A percentile compares a stretch with the other conserved stretches of the same genome.
Evolutionary conservation across 2,797 vertebrate genomes (phyloP).

Genomic region (Parotocinclus haroldoi): DNA sequence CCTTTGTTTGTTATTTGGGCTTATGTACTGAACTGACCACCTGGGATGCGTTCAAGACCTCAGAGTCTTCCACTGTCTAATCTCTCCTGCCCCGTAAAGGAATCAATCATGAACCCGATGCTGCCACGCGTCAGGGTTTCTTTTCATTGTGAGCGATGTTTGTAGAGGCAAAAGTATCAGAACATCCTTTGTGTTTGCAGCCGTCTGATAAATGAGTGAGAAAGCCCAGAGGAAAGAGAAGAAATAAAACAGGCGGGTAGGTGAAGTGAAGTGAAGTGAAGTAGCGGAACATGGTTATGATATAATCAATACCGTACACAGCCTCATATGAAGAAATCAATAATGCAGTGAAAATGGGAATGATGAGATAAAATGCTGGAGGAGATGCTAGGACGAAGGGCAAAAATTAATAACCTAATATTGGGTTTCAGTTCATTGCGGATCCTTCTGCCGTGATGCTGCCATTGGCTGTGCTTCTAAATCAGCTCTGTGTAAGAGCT

Average conservation of each 20-base stretch:
- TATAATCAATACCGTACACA: constrained; percentile 23
- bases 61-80: too few relatives aligned
- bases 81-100: too few relatives aligned
- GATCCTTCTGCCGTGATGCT: too few relatives aligned
- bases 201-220: neutral
- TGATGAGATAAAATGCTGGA: constrained; percentile 5
- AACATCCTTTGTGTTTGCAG: neutral
- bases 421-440: neutral
- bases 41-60: too few relatives aligned
- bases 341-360: constrained; percentile 1
- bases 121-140: too few relatives aligned
- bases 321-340: constrained; percentile 12
- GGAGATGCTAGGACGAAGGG: neutral
- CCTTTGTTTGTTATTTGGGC: too few relatives aligned
- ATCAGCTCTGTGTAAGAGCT: too few relatives aligned
- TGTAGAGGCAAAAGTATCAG: too few relatives aligned
- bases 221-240: neutral
- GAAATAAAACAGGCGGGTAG: neutral
- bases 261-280: neutral
- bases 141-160: too few relatives aligned
- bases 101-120: too few relatives aligned
- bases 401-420: constrained; percentile 1
- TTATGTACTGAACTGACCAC: too few relatives aligned
- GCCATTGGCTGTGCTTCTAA: too few relatives aligned
- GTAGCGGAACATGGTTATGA: neutral